These are phyloP conservation scores for Rhodeus uyekii DNA, from an alignment of 2,797 vertebrate species.

Conservation along the genomic window DNA sequence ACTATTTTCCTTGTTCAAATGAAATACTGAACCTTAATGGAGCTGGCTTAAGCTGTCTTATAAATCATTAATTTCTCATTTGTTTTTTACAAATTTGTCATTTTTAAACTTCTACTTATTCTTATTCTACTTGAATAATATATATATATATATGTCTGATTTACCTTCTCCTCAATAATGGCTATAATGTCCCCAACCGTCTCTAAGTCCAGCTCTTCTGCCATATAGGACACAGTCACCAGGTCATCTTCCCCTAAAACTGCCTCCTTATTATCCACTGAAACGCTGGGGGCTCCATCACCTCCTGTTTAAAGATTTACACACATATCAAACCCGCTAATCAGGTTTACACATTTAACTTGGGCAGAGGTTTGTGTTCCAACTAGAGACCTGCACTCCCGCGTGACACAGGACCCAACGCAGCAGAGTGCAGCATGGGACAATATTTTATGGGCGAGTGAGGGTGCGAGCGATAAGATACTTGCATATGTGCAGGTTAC, in stretches of 20 bases:
- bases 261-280: constrained; percentile 80
- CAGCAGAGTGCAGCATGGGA: neutral
- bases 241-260: constrained; percentile 87
- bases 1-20: neutral
- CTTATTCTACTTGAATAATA: too few species aligned
- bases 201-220: constrained; percentile 93
- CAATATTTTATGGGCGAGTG: neutral
- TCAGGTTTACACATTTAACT: neutral
- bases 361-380: neutral
- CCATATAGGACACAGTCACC: constrained; percentile 90
- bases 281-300: constrained; percentile 66
- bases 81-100: neutral
- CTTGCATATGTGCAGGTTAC: neutral
- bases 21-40: neutral
- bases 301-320: constrained; percentile 72
- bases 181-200: constrained; percentile 97
- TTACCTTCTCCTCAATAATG: constrained; percentile 97
- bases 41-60: neutral
- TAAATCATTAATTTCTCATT: neutral
- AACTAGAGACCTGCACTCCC: neutral
- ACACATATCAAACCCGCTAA: constrained; percentile 44
- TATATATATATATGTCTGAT: neutral
- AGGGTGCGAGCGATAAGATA: neutral
- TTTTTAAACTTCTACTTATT: neutral
- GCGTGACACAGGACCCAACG: neutral